Evolutionary conservation across 2,797 vertebrate species (phyloP), one percentile per base, ranked within the genome.

Genomic region (Danio jaintianensis): DNA sequence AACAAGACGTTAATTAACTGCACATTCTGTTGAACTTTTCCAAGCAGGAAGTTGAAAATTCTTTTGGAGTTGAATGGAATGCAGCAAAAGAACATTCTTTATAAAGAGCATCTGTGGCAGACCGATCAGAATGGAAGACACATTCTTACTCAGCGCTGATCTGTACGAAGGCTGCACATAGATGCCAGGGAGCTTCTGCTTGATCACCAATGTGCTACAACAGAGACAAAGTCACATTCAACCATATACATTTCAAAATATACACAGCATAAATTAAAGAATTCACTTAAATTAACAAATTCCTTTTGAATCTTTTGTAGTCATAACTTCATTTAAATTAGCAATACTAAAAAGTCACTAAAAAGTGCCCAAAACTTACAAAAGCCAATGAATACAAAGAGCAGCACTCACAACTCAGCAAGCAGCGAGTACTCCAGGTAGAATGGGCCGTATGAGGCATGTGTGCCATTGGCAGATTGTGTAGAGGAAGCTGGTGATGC

Each of bases 381-480:
- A n/a, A 13, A 75, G 4, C 7, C 12, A 47, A 22, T 13, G 18
- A 70, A 63, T 15, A 43, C n/a, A 48, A 45, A 38, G 6, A 43
- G 12, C 16, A 66, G 56, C 87, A 96, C 97, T 85, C 92, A 99
- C 98, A 99, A 99, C 89, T 99, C 98, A 45, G 98, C 97, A 53
- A 99, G 95, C 52, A 99, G 94, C 0, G 98, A 99, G 89, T 99
- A 99, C 85, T 99, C 98, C 92, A 99, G 87, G 90, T 99, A 99
- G 91, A 99, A 99, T 58, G 98, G 98, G 9, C 98, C 97, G 0
- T 99, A 99, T 12, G 98, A 98, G 53, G 97, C 97, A 0, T 99
- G 97, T 1, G 96, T 98, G 86, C 96, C 97, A 75, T 99, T 99
- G 48, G 97, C 91, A 7, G 96, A 94, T 89, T 96, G 97, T 15